phyloP scores from a whole-genome alignment of 2,888 invertebrate species.

The Heliconius erato region DNA sequence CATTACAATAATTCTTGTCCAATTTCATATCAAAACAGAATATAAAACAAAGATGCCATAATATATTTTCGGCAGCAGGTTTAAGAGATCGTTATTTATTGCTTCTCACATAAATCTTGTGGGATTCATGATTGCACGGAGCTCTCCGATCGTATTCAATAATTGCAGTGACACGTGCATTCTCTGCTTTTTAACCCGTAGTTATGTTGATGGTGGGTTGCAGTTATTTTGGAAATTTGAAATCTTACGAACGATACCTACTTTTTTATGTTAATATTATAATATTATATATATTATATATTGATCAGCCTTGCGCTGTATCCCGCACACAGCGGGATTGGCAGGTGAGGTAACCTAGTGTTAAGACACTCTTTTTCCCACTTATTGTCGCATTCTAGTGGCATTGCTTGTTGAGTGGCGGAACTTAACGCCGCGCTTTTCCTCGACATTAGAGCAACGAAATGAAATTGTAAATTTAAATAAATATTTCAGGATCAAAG shows the following conservation, averaged over 20 bases:
- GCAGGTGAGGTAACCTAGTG: too few species aligned
- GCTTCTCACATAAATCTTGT: constrained; percentile 49
- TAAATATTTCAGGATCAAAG: too few species aligned
- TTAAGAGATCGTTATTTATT: constrained; percentile 41
- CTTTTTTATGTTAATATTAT: background rate
- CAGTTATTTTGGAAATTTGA: background rate
- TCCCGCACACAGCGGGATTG: too few species aligned
- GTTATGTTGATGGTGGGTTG: constrained; percentile 26
- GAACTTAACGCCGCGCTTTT: too few species aligned
- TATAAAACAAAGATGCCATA: background rate
- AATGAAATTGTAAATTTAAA: too few species aligned
- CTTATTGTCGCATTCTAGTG: too few species aligned
- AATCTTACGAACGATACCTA: background rate
- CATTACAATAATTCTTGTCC: background rate
- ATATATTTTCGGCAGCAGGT: constrained; percentile 36
- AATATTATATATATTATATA: too few species aligned
- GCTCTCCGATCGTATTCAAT: constrained; percentile 25
- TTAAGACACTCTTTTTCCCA: too few species aligned
- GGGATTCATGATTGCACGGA: constrained; percentile 31
- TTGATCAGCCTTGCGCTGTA: too few species aligned
- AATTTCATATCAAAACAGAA: background rate
- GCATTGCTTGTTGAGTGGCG: too few species aligned
- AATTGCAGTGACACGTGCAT: constrained; percentile 38
- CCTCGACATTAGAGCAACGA: too few species aligned
- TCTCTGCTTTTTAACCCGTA: constrained; percentile 31